Conservation (phyloP, 2,113 vertebrate genomes). For the Centrocercus urophasianus region DNA sequence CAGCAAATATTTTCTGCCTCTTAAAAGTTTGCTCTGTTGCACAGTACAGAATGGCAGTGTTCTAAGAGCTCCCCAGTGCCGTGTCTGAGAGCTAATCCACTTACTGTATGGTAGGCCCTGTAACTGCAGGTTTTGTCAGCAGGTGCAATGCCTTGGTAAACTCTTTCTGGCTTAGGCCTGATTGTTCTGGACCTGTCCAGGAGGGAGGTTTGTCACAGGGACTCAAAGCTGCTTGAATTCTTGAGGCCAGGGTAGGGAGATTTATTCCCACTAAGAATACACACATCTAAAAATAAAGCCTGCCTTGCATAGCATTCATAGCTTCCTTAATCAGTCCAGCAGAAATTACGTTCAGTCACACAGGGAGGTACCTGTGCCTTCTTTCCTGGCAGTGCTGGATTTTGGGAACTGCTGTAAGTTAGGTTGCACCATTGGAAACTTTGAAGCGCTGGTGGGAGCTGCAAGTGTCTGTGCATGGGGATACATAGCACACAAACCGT, state of each 20-base stretch:
- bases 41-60: not conserved
- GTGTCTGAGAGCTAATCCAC: fast-evolving
- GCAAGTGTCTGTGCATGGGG: not conserved
- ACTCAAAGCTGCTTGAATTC: not conserved
- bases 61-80: not conserved
- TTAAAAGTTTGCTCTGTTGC: not conserved
- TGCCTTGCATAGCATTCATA: slow-evolving; percentile 44
- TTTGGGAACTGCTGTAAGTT: no score
- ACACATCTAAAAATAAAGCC: slow-evolving; percentile 50
- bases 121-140: not conserved
- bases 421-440: not conserved
- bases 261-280: not conserved
- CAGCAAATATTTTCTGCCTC: not conserved
- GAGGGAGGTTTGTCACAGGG: not conserved
- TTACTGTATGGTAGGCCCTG: not conserved
- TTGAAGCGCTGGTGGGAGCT: not conserved
- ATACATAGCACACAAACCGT: not conserved
- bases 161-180: not conserved
- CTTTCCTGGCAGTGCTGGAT: not conserved
- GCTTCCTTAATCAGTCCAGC: not conserved
- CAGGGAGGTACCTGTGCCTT: not conserved
- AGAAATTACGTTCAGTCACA: not conserved
- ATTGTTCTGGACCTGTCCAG: not conserved
- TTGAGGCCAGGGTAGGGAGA: not conserved
- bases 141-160: not conserved